These are phyloP conservation scores for Narcine bancroftii DNA, from an alignment of 2,113 vertebrate species.

Conservation along the genomic window DNA sequence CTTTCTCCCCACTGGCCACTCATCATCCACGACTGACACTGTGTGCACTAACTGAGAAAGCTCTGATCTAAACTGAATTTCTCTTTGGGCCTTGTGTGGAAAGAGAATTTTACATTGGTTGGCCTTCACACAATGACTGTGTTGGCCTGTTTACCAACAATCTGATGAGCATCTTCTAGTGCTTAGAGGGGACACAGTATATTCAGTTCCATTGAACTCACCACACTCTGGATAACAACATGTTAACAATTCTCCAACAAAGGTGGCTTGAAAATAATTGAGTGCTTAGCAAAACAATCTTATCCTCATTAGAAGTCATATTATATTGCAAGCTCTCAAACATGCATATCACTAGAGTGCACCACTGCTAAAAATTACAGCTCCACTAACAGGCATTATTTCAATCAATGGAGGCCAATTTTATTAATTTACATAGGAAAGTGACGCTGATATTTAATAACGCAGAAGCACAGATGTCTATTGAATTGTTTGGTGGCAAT, in stretches of 20 bases:
- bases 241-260: background rate
- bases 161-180: too few relatives aligned
- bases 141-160: too few relatives aligned
- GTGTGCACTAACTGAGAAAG: too few relatives aligned
- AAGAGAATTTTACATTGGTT: too few relatives aligned
- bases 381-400: background rate
- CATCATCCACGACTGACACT: too few relatives aligned
- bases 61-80: too few relatives aligned
- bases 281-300: background rate
- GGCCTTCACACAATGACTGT: too few relatives aligned
- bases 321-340: background rate
- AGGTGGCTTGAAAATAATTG: background rate
- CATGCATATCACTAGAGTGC: background rate
- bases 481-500: background rate
- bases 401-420: background rate
- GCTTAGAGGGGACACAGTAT: too few relatives aligned
- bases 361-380: background rate
- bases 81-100: too few relatives aligned
- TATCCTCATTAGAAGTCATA: background rate
- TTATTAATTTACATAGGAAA: background rate
- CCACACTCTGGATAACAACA: background rate
- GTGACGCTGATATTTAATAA: background rate
- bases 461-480: background rate
- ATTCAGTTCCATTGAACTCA: too few relatives aligned
- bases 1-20: too few relatives aligned